Evolutionary conservation across 2,113 vertebrate species (phyloP).

Genomic region (Athene cunicularia): DNA sequence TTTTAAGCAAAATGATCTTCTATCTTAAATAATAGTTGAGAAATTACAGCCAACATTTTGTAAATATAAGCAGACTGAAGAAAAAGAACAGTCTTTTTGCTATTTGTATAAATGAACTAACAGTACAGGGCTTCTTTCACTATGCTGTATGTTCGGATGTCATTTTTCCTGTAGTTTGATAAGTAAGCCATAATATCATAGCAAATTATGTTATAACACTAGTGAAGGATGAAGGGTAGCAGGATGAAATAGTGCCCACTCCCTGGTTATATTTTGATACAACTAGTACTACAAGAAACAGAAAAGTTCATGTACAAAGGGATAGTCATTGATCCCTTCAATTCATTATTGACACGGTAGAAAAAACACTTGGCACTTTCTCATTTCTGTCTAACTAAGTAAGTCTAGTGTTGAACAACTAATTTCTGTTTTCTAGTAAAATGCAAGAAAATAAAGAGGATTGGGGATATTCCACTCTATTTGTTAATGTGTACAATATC

Average conservation of each 20-base stretch:
- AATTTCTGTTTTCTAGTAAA: background rate
- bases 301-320: background rate
- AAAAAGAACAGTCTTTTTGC: background rate
- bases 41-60: background rate
- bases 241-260: background rate
- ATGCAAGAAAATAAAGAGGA: background rate
- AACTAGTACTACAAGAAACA: background rate
- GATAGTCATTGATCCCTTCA: background rate
- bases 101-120: background rate
- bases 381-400: background rate
- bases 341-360: background rate
- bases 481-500: background rate
- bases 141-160: background rate
- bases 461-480: background rate
- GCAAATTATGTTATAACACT: background rate
- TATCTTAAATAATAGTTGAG: background rate
- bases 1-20: background rate
- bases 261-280: background rate
- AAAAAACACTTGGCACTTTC: background rate
- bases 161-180: background rate
- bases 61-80: background rate
- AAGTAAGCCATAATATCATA: background rate
- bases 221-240: background rate
- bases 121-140: background rate
- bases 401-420: background rate